These are phyloP conservation scores for Oryzias celebensis DNA, from an alignment of 2,113 vertebrate species.

Conservation along the genomic window DNA sequence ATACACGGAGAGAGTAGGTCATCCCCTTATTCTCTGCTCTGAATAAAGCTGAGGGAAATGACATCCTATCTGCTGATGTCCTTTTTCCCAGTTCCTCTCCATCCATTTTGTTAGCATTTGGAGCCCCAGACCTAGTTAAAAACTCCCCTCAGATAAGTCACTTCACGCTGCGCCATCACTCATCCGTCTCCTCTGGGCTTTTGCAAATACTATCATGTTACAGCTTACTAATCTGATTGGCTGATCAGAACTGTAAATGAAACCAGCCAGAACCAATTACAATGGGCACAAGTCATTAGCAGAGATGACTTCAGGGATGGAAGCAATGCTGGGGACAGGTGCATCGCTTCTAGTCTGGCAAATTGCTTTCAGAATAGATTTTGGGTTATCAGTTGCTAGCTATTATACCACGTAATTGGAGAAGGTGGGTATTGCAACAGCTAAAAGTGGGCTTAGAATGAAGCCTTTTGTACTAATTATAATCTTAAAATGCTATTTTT, in stretches of 20 bases:
- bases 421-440: slow-evolving; percentile 32
- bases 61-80: slow-evolving; percentile 6
- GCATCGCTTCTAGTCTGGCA: slow-evolving; percentile 60
- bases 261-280: slow-evolving; percentile 71
- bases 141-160: slow-evolving; percentile 60
- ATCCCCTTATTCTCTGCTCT: neutral
- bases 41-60: neutral
- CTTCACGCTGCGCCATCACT: slow-evolving; percentile 61
- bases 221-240: slow-evolving; percentile 69
- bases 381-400: slow-evolving; percentile 62
- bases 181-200: slow-evolving; percentile 47
- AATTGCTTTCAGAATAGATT: slow-evolving; percentile 70
- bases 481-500: slow-evolving; percentile 27
- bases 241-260: slow-evolving; percentile 73
- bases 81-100: slow-evolving; percentile 16
- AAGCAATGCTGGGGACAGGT: slow-evolving; percentile 61
- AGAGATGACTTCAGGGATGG: slow-evolving; percentile 70
- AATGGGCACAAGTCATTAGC: slow-evolving; percentile 66
- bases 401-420: slow-evolving; percentile 49
- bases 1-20: neutral
- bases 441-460: slow-evolving; percentile 21
- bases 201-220: slow-evolving; percentile 55
- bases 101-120: slow-evolving; percentile 16
- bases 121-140: slow-evolving; percentile 65
- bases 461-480: slow-evolving; percentile 50